Conservation (phyloP, 1,140 invertebrate genomes). For the Drosophila bocki region DNA sequence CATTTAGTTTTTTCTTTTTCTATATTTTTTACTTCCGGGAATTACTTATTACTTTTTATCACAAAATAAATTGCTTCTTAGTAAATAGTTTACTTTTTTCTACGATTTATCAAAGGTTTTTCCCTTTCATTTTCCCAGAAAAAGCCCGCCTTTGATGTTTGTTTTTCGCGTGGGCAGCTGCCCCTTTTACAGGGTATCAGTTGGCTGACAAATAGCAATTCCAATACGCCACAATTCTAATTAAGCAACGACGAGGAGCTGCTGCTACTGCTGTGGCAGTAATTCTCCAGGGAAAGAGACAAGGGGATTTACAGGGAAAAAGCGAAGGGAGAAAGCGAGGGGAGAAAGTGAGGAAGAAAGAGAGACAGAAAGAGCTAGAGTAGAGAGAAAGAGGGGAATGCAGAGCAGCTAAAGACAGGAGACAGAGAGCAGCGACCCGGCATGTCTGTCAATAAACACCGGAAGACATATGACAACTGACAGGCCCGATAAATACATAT, state of each 20-base stretch:
- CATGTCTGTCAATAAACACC: slow-evolving; percentile 34
- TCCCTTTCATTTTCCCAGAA: background rate
- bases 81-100: background rate
- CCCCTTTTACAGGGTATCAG: slow-evolving; percentile 12
- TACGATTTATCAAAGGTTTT: background rate
- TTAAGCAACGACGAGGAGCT: slow-evolving; percentile 13
- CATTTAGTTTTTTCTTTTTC: slow-evolving; percentile 9
- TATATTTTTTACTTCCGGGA: background rate
- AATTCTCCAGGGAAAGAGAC: slow-evolving; percentile 9
- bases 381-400: background rate
- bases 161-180: background rate
- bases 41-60: background rate
- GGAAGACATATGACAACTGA: slow-evolving; percentile 34
- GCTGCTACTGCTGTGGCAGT: slow-evolving; percentile 5
- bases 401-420: background rate
- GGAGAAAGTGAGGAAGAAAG: background rate
- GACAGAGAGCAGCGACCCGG: slow-evolving; percentile 23
- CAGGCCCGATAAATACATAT: slow-evolving; percentile 1
- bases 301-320: background rate
- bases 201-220: slow-evolving; percentile 20
- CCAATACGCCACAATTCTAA: slow-evolving; percentile 23
- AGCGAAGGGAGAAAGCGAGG: background rate
- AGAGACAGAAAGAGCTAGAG: background rate
- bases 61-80: background rate
- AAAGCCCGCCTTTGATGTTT: background rate